Base-by-base conservation (phyloP, 2,113 vertebrate species). In the Dasypus novemcinctus region DNA sequence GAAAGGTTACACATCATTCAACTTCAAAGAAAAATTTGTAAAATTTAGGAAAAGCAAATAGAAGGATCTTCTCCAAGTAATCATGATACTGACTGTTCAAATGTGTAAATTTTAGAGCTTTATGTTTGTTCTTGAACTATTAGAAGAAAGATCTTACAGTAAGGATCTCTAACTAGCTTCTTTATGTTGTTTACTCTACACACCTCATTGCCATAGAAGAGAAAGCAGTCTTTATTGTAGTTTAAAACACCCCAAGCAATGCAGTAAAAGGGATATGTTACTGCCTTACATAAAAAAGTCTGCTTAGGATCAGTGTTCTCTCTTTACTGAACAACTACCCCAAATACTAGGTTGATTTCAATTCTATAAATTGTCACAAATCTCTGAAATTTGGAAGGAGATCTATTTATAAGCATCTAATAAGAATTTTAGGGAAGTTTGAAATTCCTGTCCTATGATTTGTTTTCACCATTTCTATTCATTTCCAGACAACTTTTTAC, bases 1-100 rank as follows among this genome's bases (percentile, higher is more conserved):
- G 90, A 95, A 94, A 91, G 89, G 72, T 95, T 93, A 31, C 46
- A 68, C 12, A 93, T 91, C 33, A 96, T n/a, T 96, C 74, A 82
- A 61, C 82, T 95, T 91, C 88, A 79, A 97, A 97, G 74, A 92
- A 92, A 46, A 93, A 88, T 18, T 25, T 84, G 64, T 36, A 23
- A 25, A 36, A 21, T 52, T 69, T 52, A 29, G 17, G 64, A 31
- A 72, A 72, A 85, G 5, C 2, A 71, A 57, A 54, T 9, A 86
- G 13, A 76, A 27, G n/a, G 12, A 59, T 72, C 71, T 87, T 21
- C n/a, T 72, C 20, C 13, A 21, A 5, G 23, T 57, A 31, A 72
- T 41, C n/a, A 59, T n/a, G 43, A 38, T 36, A 79, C 33, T 57
- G 33, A 29, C 18, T 79, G 4, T 20, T 49, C 49, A 79, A 36